Evolutionary conservation across 1,140 invertebrate species (phyloP).

Genomic region (Monochamus saltuarius): DNA sequence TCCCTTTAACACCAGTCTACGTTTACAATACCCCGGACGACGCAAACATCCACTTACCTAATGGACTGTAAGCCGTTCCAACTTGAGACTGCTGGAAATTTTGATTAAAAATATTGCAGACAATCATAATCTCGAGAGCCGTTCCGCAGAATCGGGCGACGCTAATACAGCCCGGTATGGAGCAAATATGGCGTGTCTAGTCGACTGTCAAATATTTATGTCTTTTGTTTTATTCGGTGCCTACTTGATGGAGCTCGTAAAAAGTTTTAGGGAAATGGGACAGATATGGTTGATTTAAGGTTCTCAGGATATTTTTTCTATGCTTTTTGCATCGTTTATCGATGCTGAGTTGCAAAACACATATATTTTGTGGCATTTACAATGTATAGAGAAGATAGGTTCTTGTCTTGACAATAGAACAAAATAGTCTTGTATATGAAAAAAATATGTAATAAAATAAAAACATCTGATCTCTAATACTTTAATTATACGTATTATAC

Average conservation of each 20-base stretch:
- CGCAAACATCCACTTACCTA: conserved; percentile 11
- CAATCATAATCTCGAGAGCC: conserved; percentile 25
- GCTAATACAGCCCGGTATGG: background rate
- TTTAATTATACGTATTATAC: too few relatives aligned
- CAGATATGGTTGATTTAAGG: background rate
- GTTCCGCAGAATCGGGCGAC: background rate
- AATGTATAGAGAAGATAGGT: too few relatives aligned
- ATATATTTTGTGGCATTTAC: too few relatives aligned
- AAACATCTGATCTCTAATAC: too few relatives aligned
- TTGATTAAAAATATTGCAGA: conserved; percentile 27
- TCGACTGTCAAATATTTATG: conserved; percentile 26
- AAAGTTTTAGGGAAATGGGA: conserved; percentile 21
- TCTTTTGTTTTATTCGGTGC: conserved; percentile 8
- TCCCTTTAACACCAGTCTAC: conserved; percentile 14
- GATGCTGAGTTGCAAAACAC: too few relatives aligned
- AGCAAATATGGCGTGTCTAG: conserved; percentile 3
- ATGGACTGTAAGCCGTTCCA: conserved; percentile 13
- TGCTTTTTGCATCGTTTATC: too few relatives aligned
- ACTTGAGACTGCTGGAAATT: conserved; percentile 22
- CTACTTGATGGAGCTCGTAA: conserved; percentile 4
- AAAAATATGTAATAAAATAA: too few relatives aligned
- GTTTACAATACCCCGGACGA: conserved; percentile 4
- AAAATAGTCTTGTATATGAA: too few relatives aligned
- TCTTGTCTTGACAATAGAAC: too few relatives aligned
- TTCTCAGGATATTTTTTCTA: too few relatives aligned